A percentile compares a stretch with the other conserved stretches of the same genome.
Conservation (phyloP, 2,113 vertebrate genomes). For the Andinoacara biseriatus region DNA sequence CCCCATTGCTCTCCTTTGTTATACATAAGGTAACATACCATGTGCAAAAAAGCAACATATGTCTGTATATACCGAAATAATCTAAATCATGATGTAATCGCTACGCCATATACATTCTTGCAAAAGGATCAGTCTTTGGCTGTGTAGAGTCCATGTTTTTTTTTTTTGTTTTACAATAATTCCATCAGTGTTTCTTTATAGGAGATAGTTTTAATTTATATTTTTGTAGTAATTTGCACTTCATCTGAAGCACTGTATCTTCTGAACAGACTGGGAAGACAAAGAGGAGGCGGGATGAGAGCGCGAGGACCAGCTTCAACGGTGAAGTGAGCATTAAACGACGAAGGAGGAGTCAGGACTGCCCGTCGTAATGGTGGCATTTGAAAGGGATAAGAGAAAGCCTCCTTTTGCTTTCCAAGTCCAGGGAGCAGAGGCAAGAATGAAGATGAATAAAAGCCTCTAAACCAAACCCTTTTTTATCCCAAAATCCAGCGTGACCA, state of each 20-base stretch:
- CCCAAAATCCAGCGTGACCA: conserved; percentile 54
- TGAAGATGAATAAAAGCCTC: conserved; percentile 37
- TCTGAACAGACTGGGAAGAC: conserved; percentile 62
- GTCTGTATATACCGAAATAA: background rate
- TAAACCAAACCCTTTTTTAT: conserved; percentile 54
- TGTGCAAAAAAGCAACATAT: background rate
- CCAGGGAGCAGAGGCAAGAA: conserved; percentile 50
- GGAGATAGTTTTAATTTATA: background rate
- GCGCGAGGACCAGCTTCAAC: conserved; percentile 55
- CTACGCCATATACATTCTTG: background rate
- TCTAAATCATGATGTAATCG: background rate
- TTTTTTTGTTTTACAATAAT: background rate
- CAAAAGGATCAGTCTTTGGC: background rate
- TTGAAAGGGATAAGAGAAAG: conserved; percentile 33
- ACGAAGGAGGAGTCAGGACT: conserved; percentile 75
- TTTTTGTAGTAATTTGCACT: background rate
- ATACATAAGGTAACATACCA: background rate
- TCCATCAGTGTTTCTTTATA: background rate
- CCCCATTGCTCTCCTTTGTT: background rate
- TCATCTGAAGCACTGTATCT: conserved; percentile 22
- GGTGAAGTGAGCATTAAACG: conserved; percentile 70
- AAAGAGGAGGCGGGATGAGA: conserved; percentile 73
- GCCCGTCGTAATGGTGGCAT: conserved; percentile 41
- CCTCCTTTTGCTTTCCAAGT: conserved; percentile 45
- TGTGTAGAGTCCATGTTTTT: background rate